Evolutionary conservation across 2,113 vertebrate species (phyloP), one percentile per base, ranked within the genome.

Genomic region (Sarotherodon lohbergeri): DNA sequence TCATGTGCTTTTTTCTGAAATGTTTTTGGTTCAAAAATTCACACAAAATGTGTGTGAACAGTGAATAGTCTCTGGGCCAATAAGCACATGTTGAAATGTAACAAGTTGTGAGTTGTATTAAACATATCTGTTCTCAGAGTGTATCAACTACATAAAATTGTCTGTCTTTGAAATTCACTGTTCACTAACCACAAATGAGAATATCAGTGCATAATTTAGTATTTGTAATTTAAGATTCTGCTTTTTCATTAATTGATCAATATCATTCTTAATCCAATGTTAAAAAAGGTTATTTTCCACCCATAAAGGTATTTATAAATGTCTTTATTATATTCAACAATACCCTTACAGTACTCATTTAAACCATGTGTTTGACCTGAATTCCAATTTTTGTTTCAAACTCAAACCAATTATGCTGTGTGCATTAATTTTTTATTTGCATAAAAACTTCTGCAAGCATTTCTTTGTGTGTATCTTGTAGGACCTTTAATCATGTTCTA

Each of bases 371-470:
- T 57, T 14, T 57, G 55, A 57, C 55, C 24, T 57, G 24, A 57
- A 57, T 57, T 27, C 24, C 24, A 57, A 57, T 57, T 27, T 57
- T 57, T 57, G 2, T 57, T 57, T 57, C 55, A 8, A 57, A 57
- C 55, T 57, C 55, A 4, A 56, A 56, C 6, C 24, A 57, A 14
- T 57, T 57, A 57, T 57, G 55, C 4, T 27, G 24, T 8, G 55
- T 57, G 1, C 55, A 57, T 57, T 57, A 1, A 5, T 57, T 57
- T 57, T 57, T 57, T 14, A 1, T 57, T 57, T 57, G 55, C 24
- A 57, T 57, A 5, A 57, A 57, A 57, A 5, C 1, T 0, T 8
- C 24, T 27, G 4, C 24, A 57, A 57, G 55, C 55, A 57, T 57
- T 57, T 57, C 24, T 57, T 57, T 57, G 55, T 57, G 22, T 57